A percentile compares a stretch with the other conserved stretches of the same genome.
These are phyloP conservation scores for Drosophila grimshawi DNA, from an alignment of 1,140 invertebrate species.

Conservation along the genomic window DNA sequence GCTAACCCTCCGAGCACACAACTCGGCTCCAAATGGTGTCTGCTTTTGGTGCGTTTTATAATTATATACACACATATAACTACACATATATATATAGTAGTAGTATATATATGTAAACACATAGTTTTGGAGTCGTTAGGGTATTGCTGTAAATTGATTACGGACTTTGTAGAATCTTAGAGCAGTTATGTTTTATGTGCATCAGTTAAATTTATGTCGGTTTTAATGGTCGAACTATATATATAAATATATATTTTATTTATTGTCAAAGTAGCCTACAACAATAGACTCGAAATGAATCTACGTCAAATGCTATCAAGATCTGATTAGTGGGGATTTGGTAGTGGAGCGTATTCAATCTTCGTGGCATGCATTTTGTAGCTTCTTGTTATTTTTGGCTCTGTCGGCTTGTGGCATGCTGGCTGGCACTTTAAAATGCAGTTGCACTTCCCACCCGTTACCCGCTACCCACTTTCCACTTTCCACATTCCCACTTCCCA, in stretches of 20 bases:
- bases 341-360: not conserved
- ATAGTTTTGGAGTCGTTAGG: not conserved
- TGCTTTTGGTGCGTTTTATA: constrained; percentile 10
- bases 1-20: not conserved
- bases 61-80: not conserved
- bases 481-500: constrained; percentile 24
- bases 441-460: constrained; percentile 25
- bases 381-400: constrained; percentile 17
- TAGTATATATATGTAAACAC: too few relatives aligned
- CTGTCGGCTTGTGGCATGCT: not conserved
- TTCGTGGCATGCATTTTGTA: not conserved
- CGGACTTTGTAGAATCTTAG: not conserved
- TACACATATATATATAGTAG: too few relatives aligned
- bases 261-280: too few relatives aligned
- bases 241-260: too few relatives aligned
- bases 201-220: too few relatives aligned
- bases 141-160: not conserved
- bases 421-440: constrained; percentile 22
- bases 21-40: constrained; percentile 22
- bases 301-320: not conserved
- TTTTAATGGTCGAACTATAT: too few relatives aligned
- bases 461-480: not conserved
- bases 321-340: too few relatives aligned
- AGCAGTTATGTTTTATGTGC: not conserved
- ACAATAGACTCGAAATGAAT: too few relatives aligned